A percentile compares a stretch with the other conserved stretches of the same genome.
phyloP scores from a whole-genome alignment of 2,797 vertebrate species.

The Natrix natrix region DNA sequence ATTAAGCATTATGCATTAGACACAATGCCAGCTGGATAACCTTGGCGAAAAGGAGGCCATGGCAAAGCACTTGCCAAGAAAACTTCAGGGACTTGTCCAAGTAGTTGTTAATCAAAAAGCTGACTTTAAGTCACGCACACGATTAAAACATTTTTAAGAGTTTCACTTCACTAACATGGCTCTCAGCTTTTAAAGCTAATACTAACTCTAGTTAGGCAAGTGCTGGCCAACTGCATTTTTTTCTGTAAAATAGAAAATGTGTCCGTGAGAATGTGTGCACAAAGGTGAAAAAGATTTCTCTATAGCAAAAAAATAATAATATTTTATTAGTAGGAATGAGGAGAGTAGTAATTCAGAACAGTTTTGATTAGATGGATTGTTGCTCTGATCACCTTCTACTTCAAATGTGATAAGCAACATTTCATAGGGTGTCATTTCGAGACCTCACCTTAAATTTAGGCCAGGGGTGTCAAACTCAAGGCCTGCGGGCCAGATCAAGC shows the following conservation, averaged over 20 bases:
- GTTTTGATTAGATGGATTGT: background rate
- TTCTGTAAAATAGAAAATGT: background rate
- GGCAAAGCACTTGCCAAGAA: background rate
- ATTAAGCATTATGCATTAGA: background rate
- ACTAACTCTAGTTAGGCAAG: background rate
- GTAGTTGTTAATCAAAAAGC: background rate
- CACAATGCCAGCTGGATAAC: background rate
- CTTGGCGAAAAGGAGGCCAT: background rate
- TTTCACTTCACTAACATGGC: background rate
- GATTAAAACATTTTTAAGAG: background rate
- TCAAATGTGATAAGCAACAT: background rate
- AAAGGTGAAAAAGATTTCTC: background rate
- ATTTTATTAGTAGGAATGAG: background rate
- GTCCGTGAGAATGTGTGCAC: background rate
- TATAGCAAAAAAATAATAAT: background rate
- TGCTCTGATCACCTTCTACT: background rate
- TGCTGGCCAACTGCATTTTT: background rate
- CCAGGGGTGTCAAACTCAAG: background rate
- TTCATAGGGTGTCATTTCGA: background rate
- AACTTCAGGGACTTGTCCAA: background rate
- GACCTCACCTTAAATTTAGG: background rate
- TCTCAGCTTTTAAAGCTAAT: background rate
- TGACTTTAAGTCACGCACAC: background rate
- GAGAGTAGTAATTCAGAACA: background rate
- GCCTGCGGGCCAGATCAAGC: too few species aligned